phyloP scores from a whole-genome alignment of 2,888 invertebrate species.

The Enchytraeus crypticus region DNA sequence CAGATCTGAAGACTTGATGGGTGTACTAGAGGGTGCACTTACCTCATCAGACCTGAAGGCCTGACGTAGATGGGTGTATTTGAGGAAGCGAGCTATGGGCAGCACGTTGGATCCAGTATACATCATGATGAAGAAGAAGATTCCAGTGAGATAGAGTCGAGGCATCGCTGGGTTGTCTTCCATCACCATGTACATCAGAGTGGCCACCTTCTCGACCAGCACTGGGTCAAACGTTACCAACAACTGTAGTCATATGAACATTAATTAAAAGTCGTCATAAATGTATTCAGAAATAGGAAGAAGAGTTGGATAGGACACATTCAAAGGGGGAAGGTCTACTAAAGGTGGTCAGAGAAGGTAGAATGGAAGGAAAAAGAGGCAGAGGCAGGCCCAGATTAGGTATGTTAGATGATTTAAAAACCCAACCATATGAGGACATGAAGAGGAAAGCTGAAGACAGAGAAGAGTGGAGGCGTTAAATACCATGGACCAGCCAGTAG shows the following conservation, averaged over 20 bases:
- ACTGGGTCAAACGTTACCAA: conserved; percentile 94
- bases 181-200: conserved; percentile 64
- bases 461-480: no score
- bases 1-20: conserved; percentile 87
- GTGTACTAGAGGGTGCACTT: no score
- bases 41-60: conserved; percentile 87
- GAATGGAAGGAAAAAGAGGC: no score
- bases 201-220: conserved; percentile 89
- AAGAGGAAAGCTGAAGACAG: no score
- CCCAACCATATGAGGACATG: no score
- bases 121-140: conserved; percentile 96
- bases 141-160: conserved; percentile 84
- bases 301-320: no score
- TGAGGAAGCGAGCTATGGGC: conserved; percentile 85
- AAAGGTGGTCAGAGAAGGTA: no score
- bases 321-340: no score
- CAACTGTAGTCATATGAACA: conserved; percentile 52
- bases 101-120: conserved; percentile 96
- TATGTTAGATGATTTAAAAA: no score
- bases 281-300: no score
- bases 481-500: no score
- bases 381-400: no score
- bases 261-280: neutral
- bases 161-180: conserved; percentile 91
- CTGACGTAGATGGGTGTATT: conserved; percentile 89